These are phyloP conservation scores for Oppia nitens DNA, from an alignment of 1,140 invertebrate species.

Conservation along the genomic window DNA sequence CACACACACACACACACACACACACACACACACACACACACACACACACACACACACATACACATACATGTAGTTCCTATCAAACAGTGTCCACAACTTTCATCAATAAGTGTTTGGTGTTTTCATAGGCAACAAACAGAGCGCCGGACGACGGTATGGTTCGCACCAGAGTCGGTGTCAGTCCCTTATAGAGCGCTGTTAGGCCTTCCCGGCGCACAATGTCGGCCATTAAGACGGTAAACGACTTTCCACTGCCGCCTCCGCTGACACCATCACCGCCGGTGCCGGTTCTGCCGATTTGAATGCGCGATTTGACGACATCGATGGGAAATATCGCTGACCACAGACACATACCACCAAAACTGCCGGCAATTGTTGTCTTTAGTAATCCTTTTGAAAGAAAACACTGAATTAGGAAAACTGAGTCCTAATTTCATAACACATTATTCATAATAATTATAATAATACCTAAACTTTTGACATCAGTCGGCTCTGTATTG, in stretches of 20 bases:
- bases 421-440: no score
- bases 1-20: no score
- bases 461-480: not conserved
- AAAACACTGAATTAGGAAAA: no score
- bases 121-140: slow-evolving; percentile 70
- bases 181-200: slow-evolving; percentile 45
- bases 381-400: slow-evolving; percentile 24
- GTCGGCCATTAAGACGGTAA: slow-evolving; percentile 53
- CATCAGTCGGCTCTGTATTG: not conserved
- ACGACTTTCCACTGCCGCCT: slow-evolving; percentile 44
- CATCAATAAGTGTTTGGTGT: slow-evolving; percentile 30
- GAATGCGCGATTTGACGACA: slow-evolving; percentile 70
- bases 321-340: slow-evolving; percentile 67
- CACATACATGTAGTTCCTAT: no score
- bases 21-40: no score
- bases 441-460: no score
- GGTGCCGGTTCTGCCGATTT: slow-evolving; percentile 52
- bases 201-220: slow-evolving; percentile 51
- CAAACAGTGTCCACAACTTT: not conserved
- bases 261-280: no score
- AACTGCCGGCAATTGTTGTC: slow-evolving; percentile 57
- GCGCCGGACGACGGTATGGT: slow-evolving; percentile 82
- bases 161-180: slow-evolving; percentile 55
- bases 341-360: slow-evolving; percentile 71
- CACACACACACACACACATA: no score